Evolutionary conservation across 2,113 vertebrate genomes (phyloP), one percentile per base, ranked within the genome.

Genomic region (human (Homo sapiens)): DNA sequence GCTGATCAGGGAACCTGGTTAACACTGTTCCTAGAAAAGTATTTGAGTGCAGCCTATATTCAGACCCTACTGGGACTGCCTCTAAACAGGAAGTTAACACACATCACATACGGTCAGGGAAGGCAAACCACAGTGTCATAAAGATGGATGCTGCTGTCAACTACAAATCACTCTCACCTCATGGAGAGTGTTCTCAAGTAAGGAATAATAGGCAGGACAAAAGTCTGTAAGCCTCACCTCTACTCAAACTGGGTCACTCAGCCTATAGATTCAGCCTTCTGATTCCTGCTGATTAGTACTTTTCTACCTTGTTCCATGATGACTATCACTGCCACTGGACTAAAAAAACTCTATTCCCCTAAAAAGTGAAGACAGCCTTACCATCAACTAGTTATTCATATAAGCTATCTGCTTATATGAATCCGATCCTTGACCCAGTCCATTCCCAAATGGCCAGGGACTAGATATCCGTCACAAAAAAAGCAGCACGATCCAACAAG

Each of bases 91-190:
- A 98, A 98, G 97, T 97, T 97, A 93, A 92, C 70, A 96, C 52
- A 95, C 94, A 81, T 93, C 52, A 90, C 80, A 97, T 85, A 84
- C 11, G 70, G 91, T 75, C 75, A 91, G 66, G 35, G 86, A 40
- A 97, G 83, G 72, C 97, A 96, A 97, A 97, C 94, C 96, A 94
- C 97, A 93, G 81, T 18, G 80, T 92, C 64, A 94, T 89, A 95
- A 98, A 98, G 98, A 98, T 75, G 98, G 98, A 98, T 97, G 94
- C 97, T 97, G 90, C 96, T 96, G 52, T 89, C 97, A 93, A 97
- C 89, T 55, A 89, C 93, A 72, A 94, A 96, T 97, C 93, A 97
- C 81, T 70, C 59, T 96, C 93, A 92, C 75, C 88, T 97, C 92
- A 95, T 38, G 0, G 7, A 95, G 96, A 97, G 80, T 93, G 64